phyloP scores from a whole-genome alignment of 1,140 invertebrate species.

The Trigoniulus corallinus region DNA sequence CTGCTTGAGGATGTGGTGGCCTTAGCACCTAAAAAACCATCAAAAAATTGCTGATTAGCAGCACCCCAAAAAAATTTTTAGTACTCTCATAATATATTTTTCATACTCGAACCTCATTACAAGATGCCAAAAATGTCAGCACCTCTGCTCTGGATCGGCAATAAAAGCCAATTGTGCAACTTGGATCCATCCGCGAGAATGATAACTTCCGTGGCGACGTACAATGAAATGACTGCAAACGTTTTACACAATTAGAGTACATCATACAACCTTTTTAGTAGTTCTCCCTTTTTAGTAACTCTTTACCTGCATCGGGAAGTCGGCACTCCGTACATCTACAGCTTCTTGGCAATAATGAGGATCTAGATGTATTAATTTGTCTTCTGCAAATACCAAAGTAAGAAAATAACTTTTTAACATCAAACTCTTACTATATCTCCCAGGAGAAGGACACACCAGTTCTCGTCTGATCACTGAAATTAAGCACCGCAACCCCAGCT shows the following conservation, averaged over 20 bases:
- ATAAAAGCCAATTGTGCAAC: conserved; percentile 80
- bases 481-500: too few relatives aligned
- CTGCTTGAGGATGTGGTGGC: conserved; percentile 36
- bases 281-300: not conserved
- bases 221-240: conserved; percentile 57
- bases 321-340: conserved; percentile 56
- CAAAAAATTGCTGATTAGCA: not conserved
- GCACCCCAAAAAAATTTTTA: not conserved
- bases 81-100: not conserved
- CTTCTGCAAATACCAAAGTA: conserved; percentile 48
- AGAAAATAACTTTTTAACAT: conserved; percentile 1
- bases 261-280: not conserved
- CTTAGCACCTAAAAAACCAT: conserved; percentile 27
- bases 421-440: conserved; percentile 7
- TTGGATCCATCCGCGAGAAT: conserved; percentile 79
- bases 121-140: conserved; percentile 36
- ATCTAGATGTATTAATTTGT: conserved; percentile 78
- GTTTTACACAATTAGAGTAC: not conserved
- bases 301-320: conserved; percentile 38
- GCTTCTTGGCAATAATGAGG: conserved; percentile 84
- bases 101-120: not conserved
- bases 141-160: conserved; percentile 57
- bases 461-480: too few relatives aligned
- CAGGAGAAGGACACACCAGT: too few relatives aligned
- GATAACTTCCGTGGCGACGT: conserved; percentile 68